Conservation (phyloP, 1,140 invertebrate genomes). For the Penaeus vannamei region DNA sequence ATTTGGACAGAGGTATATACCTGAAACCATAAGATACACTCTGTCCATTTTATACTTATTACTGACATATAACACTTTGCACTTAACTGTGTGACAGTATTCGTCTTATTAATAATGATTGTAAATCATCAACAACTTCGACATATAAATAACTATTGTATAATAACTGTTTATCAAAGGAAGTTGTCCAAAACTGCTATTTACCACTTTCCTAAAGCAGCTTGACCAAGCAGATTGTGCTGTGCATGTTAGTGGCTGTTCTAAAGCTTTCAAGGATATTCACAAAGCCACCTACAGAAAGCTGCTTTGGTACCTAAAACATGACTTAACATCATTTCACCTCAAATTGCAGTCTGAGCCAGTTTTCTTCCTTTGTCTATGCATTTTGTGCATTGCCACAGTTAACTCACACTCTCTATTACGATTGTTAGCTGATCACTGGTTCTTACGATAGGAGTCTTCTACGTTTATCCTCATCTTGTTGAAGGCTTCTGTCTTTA, state of each 20-base stretch:
- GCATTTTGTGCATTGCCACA: slow-evolving; percentile 3
- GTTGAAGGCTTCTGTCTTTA: slow-evolving; percentile 92
- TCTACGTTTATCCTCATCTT: slow-evolving; percentile 86
- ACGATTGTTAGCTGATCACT: slow-evolving; percentile 36
- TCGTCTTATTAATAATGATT: no score
- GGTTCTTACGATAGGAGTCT: slow-evolving; percentile 65
- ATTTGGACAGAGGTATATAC: no score
- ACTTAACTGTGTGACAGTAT: no score
- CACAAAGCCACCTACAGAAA: neutral
- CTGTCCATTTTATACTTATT: no score
- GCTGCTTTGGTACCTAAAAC: slow-evolving; percentile 12
- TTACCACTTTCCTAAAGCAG: slow-evolving; percentile 1
- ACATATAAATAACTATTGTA: no score
- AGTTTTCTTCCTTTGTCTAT: neutral
- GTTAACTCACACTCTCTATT: neutral
- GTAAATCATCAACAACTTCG: no score
- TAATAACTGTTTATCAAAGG: no score
- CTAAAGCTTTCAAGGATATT: slow-evolving; percentile 1
- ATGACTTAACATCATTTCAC: neutral
- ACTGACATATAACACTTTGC: no score
- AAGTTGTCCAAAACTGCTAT: no score
- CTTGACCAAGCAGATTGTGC: no score
- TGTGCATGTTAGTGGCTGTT: neutral
- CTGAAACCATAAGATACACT: no score
- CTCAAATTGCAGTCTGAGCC: neutral